A percentile compares a stretch with the other conserved stretches of the same genome.
phyloP scores from a whole-genome alignment of 2,888 invertebrate genomes.

The Cephus pygmeus region DNA sequence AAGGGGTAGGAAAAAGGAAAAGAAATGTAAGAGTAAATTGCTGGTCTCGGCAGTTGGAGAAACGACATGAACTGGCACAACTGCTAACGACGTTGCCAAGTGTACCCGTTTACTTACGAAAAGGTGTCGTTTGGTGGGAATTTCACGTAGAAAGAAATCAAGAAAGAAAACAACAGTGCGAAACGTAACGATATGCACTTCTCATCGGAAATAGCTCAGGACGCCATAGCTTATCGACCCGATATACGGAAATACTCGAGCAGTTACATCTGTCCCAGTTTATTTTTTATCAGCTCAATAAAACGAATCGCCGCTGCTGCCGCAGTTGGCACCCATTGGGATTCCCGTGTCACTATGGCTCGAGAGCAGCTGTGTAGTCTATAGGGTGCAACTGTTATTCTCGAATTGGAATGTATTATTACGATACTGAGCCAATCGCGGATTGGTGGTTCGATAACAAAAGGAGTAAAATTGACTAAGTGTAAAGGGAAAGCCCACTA shows the following conservation, averaged over 20 bases:
- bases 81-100: not conserved
- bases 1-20: not conserved
- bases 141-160: not conserved
- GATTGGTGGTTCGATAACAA: not conserved
- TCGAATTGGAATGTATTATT: not conserved
- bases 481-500: not conserved
- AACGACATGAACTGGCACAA: not conserved
- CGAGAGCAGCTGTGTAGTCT: not conserved
- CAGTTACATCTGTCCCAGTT: not conserved
- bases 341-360: not conserved
- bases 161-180: not conserved
- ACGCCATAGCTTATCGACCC: not conserved
- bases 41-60: not conserved
- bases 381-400: not conserved
- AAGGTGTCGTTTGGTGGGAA: not conserved
- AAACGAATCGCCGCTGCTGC: not conserved
- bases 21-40: not conserved
- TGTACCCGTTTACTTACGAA: not conserved
- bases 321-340: not conserved
- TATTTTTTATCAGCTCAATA: not conserved
- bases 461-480: not conserved
- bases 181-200: not conserved
- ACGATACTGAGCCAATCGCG: not conserved
- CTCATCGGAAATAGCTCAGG: not conserved
- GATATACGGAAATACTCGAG: not conserved